These are phyloP conservation scores for Hystrix brachyura DNA, from an alignment of 2,113 vertebrate genomes.

Conservation along the genomic window DNA sequence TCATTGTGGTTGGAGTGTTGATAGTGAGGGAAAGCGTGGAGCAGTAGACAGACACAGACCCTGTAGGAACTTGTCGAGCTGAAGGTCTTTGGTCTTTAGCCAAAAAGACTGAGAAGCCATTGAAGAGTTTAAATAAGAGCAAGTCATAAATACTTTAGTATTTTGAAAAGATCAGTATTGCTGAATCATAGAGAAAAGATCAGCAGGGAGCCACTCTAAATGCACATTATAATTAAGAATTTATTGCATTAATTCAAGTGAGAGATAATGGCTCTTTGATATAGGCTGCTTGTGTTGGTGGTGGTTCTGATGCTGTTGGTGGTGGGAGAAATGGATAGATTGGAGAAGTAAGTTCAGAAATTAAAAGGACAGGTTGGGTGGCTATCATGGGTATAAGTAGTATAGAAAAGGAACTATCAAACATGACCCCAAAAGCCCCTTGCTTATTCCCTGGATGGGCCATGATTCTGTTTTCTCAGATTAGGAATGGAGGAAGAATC, in stretches of 20 bases:
- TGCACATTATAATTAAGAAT: conserved; percentile 42
- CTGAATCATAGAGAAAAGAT: not conserved
- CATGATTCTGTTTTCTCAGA: not conserved
- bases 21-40: not conserved
- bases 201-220: conserved; percentile 25
- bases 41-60: not conserved
- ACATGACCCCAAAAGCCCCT: not conserved
- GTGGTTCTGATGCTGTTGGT: not conserved
- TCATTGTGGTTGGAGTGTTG: not conserved
- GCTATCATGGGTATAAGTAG: not conserved
- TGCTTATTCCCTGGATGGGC: not conserved
- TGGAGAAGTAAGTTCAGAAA: not conserved
- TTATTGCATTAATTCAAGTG: conserved; percentile 35
- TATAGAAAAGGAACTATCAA: not conserved
- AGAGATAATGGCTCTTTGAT: not conserved
- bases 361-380: not conserved
- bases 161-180: conserved; percentile 17
- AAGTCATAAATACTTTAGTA: not conserved
- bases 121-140: not conserved
- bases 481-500: not conserved
- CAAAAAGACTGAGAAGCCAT: not conserved
- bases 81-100: not conserved
- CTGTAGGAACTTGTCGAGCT: not conserved
- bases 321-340: not conserved
- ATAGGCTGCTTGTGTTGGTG: not conserved